Evolutionary conservation across 2,113 vertebrate genomes (phyloP), one percentile per base, ranked within the genome.

Genomic region (Actenoides lindsayi): DNA sequence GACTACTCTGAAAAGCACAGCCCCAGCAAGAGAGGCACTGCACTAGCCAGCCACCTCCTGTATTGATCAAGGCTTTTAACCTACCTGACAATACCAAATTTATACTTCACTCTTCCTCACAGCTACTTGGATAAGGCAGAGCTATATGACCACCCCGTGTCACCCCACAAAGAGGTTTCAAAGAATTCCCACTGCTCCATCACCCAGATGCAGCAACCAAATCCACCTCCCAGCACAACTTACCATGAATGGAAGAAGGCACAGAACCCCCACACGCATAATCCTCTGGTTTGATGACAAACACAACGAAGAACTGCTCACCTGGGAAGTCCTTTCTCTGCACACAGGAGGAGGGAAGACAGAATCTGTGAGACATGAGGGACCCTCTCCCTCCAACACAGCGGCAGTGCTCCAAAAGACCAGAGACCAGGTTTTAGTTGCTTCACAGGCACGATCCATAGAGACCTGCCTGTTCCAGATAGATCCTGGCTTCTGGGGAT

Each of bases 241-340:
- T 93, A 98, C 98, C 98, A 65, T 91, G 96, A 60, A 96, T 41
- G 37, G 98, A 98, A 64, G 97, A 97, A 73, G 98, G 98, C 80
- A 97, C 89, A 41, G 98, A 98, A 88, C 98, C 98, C 30, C 98
- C 98, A 64, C 98, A 98, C 20, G 98, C 94, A 9, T 98, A 98
- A 83, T 98, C 98, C 91, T 98, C 98, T 1, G 98, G 98, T 65
- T 98, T 98, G 94, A 98, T 98, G 94, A 98, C 98, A 2, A 98
- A 98, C 39, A 98, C 98, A 80, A 98, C 89, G 0, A 98, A 98
- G 96, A 98, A 98, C 93, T 98, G 98, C 70, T 98, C 97, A 4
- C 86, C 97, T 68, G 97, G 98, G 87, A 98, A 98, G 90, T 98
- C 97, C 68, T 98, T 98, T 87, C 98, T 98, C 98, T 98, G 96